Percentiles rank a stretch among this genome's conserved stretches.
Evolutionary conservation across 2,888 invertebrate species (phyloP).

Genomic region (Autographa gamma): DNA sequence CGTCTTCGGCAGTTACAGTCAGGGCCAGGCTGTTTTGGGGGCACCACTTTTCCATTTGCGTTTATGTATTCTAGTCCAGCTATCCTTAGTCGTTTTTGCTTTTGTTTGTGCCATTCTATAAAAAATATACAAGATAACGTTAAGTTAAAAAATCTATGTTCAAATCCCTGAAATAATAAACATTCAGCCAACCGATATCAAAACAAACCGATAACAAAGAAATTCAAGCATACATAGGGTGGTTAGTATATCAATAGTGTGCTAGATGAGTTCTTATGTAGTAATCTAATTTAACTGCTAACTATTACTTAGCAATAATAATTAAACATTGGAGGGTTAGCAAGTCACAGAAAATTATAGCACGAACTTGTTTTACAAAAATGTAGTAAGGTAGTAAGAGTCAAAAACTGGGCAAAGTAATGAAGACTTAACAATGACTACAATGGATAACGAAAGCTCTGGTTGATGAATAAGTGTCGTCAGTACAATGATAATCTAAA

Average conservation of each 20-base stretch:
- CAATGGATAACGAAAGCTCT: conserved; percentile 29
- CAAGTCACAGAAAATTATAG: conserved; percentile 29
- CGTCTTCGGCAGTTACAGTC: conserved; percentile 87
- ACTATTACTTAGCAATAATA: conserved; percentile 7
- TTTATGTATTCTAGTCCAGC: conserved; percentile 88
- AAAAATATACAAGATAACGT: conserved; percentile 45
- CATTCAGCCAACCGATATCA: conserved; percentile 31
- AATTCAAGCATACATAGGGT: conserved; percentile 5
- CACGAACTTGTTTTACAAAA: conserved; percentile 72
- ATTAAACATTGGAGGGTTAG: conserved; percentile 12
- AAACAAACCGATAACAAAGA: conserved; percentile 12
- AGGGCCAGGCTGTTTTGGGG: conserved; percentile 87
- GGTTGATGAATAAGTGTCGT: conserved; percentile 19
- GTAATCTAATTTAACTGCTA: too few species aligned
- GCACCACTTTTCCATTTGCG: conserved; percentile 88
- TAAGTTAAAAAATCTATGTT: conserved; percentile 8
- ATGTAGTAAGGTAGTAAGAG: conserved; percentile 83
- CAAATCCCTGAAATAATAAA: conserved; percentile 37
- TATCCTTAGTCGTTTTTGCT: conserved; percentile 87
- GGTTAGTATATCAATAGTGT: conserved; percentile 3
- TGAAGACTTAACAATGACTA: conserved; percentile 59
- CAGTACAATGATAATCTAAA: conserved; percentile 37
- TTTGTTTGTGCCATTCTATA: conserved; percentile 89
- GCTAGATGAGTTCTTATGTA: neutral
- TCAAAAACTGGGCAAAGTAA: conserved; percentile 69